Base-by-base conservation (phyloP, 2,888 invertebrate species). In the Ichneumon xanthorius region DNA sequence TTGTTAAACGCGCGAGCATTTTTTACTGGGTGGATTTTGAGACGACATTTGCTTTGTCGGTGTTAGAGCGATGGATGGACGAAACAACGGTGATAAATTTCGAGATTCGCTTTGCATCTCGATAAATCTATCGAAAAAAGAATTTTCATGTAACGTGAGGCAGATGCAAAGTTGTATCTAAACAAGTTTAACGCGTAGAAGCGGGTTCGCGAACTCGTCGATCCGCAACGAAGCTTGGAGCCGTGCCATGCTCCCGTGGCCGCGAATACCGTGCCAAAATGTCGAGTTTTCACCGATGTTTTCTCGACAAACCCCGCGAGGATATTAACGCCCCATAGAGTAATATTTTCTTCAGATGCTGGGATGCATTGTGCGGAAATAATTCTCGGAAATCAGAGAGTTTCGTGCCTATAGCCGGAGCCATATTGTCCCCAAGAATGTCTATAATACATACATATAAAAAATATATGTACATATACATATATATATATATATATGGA, bases 231-330 rank as follows among this genome's bases (percentile, higher is more conserved):
- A 50, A 53, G 16, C 30, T 77, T 77, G 67, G 77, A 67, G 16
- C 11, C 4, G 19, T 77, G 77, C 67, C 77, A 77, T 37, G 26
- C 67, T 67, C 22, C 26, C 40, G 53, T 30, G 53, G 67, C 30
- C 37, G 53, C 53, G 55, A 55, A 77, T 55, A 16, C 37, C 53
- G 40, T 53, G 77, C 67, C 77, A 76, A 76, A 33, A 50, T n/a
- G 50, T 26, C 48, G 37, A 40, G 77, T 68, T 77, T 55, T 26
- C 77, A 53, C 53, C 63, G 50, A 76, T 76, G 58, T 58, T 26
- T 58, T 58, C 58, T 26, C 58, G 14, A 58, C 58, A 58, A 9
- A 2, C 22, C 58, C 26, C 26, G 2, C 45, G 26, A 48, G 48
- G 26, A 68, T 68, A 68, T 68, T 26, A 48, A 48, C 48, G 68